A percentile compares a stretch with the other conserved stretches of the same genome.
These are phyloP conservation scores for Stramonita haemastoma DNA, from an alignment of 2,888 invertebrate species.

Conservation along the genomic window DNA sequence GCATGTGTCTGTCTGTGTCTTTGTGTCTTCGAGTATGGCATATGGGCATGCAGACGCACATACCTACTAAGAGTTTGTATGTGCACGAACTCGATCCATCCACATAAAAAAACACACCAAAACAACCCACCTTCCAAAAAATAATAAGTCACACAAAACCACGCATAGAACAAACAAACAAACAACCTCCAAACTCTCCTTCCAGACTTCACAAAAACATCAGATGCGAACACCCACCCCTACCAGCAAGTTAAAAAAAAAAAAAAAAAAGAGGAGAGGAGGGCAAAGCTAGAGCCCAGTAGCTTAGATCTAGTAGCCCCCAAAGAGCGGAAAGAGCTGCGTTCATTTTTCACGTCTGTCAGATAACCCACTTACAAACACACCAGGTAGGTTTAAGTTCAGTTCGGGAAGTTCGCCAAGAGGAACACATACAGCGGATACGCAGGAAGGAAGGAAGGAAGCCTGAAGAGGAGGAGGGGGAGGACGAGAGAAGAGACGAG, in stretches of 20 bases:
- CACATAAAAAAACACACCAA: neutral
- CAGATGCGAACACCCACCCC: neutral
- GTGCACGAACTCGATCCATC: no score
- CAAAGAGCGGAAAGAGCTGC: neutral
- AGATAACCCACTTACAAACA: conserved; percentile 22
- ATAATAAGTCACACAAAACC: neutral
- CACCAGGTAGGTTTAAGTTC: neutral
- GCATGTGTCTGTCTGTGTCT: no score
- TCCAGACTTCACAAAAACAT: neutral
- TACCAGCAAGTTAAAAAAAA: neutral
- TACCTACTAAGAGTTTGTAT: no score
- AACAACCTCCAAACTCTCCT: neutral
- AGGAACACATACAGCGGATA: no score
- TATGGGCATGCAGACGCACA: no score
- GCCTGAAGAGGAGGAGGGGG: no score
- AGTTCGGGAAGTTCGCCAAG: neutral
- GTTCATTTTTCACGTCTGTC: neutral
- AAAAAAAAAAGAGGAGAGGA: no score
- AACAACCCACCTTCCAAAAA: neutral
- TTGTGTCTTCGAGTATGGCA: no score
- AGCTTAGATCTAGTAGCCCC: no score
- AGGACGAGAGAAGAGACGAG: neutral
- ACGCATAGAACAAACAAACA: neutral
- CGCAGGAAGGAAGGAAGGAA: neutral
- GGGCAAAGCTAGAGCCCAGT: no score